Percentiles rank a stretch among this genome's conserved stretches.
Evolutionary conservation across 2,797 vertebrate species (phyloP).

Genomic region (Megalops cyprinoides): DNA sequence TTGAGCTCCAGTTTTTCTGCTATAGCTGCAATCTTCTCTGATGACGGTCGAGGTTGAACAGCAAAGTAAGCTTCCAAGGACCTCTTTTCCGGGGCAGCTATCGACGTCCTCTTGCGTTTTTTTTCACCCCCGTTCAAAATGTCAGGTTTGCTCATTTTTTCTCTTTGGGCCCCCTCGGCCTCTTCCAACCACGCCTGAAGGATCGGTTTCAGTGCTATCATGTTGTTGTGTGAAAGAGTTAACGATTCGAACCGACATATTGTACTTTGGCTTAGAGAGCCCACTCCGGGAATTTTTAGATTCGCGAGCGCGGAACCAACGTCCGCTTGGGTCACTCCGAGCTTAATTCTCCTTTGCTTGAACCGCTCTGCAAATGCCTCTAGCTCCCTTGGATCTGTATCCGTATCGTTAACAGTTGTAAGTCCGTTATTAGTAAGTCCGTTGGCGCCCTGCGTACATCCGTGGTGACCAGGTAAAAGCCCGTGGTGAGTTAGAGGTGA

Average conservation of each 20-base stretch:
- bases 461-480: slow-evolving; percentile 82
- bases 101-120: slow-evolving; percentile 97
- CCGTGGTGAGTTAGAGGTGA: slow-evolving; percentile 90
- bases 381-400: slow-evolving; percentile 94
- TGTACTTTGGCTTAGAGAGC: slow-evolving; percentile 95
- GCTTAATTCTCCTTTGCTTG: slow-evolving; percentile 93
- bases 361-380: slow-evolving; percentile 94
- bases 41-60: slow-evolving; percentile 92
- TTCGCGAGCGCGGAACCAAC: slow-evolving; percentile 89
- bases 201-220: slow-evolving; percentile 94
- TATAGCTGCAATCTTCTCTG: slow-evolving; percentile 97
- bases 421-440: slow-evolving; percentile 82
- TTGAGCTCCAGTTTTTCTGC: slow-evolving; percentile 98
- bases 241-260: slow-evolving; percentile 97
- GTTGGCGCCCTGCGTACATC: slow-evolving; percentile 73
- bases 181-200: slow-evolving; percentile 96
- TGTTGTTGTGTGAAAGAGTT: slow-evolving; percentile 96
- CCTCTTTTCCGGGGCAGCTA: slow-evolving; percentile 93
- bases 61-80: slow-evolving; percentile 96
- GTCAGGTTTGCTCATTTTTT: slow-evolving; percentile 97
- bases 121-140: slow-evolving; percentile 95
- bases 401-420: slow-evolving; percentile 89
- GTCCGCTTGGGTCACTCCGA: slow-evolving; percentile 94
- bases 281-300: slow-evolving; percentile 94
- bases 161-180: slow-evolving; percentile 92